Base-by-base conservation (phyloP, 2,113 vertebrate genomes). In the Eidolon helvum region DNA sequence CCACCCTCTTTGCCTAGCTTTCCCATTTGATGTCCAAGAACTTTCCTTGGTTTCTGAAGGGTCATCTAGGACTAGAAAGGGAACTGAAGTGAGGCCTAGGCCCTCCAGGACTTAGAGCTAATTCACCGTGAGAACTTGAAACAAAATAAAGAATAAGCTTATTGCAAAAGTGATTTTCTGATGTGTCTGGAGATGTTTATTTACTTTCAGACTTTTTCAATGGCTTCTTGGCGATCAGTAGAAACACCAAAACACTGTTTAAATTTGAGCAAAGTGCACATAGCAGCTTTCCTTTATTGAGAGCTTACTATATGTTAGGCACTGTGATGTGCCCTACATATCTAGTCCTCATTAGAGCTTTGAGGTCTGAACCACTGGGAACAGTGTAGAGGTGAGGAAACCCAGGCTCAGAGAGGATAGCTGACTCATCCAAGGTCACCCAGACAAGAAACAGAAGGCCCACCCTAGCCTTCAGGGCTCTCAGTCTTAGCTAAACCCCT, bases 181-280 rank as follows among this genome's bases (percentile, higher is more conserved):
- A 1, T 68, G 53, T 57, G 24, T 40, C 50, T 69, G 22, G 45
- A 78, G 66, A 85, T 61, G 4, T 85, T 55, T 28, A 86, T 45
- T 87, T 82, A 69, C 21, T 80, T 71, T 68, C 18, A 21, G 10
- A 55, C 65, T 65, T 83, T 77, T 80, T 43, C 85, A 87, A 1
- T 69, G 38, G 48, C 30, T 89, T 91, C 57, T 83, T 93, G 33
- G 35, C 24, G 68, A 53, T 55, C 38, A 74, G 35, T 26, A 48
- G 38, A 91, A 24, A 94, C n/a, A 53, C 45, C 11, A 66, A 74
- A 94, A 35, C 45, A 77, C 7, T 63, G 61, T 38, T 63, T 89
- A 40, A 61, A 24, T 90, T 38, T 71, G 8, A 94, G 19, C 28
- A 48, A 90, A 91, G 57, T n/a, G 85, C 24, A 63, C 74, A 85